Percentiles rank a stretch among this genome's conserved stretches.
Evolutionary conservation across 1,140 invertebrate genomes (phyloP).

Genomic region (Calliphora vicina): DNA sequence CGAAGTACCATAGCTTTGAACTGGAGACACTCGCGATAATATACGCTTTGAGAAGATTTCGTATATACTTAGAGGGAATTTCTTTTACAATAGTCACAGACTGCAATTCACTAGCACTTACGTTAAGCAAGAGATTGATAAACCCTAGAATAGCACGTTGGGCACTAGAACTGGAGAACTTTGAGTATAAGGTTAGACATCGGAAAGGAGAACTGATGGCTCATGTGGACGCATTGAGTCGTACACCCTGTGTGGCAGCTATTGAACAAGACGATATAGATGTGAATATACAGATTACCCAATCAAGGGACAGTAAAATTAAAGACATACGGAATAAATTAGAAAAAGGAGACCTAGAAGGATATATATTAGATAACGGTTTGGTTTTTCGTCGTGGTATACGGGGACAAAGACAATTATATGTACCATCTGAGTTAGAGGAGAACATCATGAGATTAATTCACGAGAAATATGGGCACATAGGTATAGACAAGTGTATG

Average conservation of each 20-base stretch:
- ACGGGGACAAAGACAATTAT: neutral
- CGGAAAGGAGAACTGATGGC: slow-evolving; percentile 42
- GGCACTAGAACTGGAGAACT: slow-evolving; percentile 43
- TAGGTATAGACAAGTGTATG: neutral
- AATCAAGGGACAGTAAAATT: slow-evolving; percentile 17
- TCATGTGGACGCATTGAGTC: slow-evolving; percentile 51
- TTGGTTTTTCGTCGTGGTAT: neutral
- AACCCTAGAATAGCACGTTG: slow-evolving; percentile 55
- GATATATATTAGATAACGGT: slow-evolving; percentile 31
- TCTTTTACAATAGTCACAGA: slow-evolving; percentile 64
- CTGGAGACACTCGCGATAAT: slow-evolving; percentile 66
- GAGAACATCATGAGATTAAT: slow-evolving; percentile 23
- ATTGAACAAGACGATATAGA: slow-evolving; percentile 23
- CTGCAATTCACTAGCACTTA: slow-evolving; percentile 57
- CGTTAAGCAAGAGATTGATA: slow-evolving; percentile 60
- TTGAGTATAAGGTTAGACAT: slow-evolving; percentile 40
- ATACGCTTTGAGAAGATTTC: slow-evolving; percentile 64
- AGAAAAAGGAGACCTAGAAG: neutral
- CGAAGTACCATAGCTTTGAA: slow-evolving; percentile 63
- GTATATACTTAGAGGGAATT: slow-evolving; percentile 64
- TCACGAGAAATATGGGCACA: slow-evolving; percentile 31
- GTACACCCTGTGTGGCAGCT: neutral
- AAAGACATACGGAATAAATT: neutral
- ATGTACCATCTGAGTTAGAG: slow-evolving; percentile 44
- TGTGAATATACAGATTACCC: slow-evolving; percentile 6